Evolutionary conservation across 2,797 vertebrate species (phyloP).

Genomic region (Pseudochromis fuscus): DNA sequence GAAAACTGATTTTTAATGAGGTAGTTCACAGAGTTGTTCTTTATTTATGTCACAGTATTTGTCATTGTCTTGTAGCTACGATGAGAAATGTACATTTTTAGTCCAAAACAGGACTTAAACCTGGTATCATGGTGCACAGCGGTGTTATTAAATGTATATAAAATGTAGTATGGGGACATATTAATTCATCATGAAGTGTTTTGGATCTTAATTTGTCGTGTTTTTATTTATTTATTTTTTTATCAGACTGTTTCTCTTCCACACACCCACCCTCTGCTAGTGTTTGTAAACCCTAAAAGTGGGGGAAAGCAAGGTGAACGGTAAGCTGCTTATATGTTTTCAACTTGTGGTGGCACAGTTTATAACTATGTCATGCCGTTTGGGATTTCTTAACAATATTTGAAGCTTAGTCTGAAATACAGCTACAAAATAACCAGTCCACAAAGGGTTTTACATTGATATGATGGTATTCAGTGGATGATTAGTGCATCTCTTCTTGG

Average conservation of each 20-base stretch:
- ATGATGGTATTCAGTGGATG: background rate
- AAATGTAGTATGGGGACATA: background rate
- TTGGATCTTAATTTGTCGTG: background rate
- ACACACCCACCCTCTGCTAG: conserved; percentile 90
- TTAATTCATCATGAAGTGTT: background rate
- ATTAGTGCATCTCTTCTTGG: background rate
- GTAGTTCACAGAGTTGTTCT: no score
- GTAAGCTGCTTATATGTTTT: conserved; percentile 71
- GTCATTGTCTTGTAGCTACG: background rate
- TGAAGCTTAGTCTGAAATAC: background rate
- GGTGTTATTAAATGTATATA: background rate
- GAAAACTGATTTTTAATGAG: no score
- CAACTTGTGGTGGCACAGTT: background rate
- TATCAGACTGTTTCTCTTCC: conserved; percentile 86
- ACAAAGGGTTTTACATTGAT: background rate
- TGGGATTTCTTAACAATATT: background rate
- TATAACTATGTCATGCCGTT: background rate
- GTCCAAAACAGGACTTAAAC: background rate
- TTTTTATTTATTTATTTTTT: background rate
- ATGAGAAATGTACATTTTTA: background rate
- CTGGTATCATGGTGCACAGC: background rate
- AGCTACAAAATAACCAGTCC: background rate
- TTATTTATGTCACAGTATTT: background rate
- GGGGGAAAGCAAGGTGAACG: conserved; percentile 95
- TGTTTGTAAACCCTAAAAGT: conserved; percentile 96